These are phyloP conservation scores for Brachirus orientalis DNA, from an alignment of 2,113 vertebrate genomes.

Conservation along the genomic window DNA sequence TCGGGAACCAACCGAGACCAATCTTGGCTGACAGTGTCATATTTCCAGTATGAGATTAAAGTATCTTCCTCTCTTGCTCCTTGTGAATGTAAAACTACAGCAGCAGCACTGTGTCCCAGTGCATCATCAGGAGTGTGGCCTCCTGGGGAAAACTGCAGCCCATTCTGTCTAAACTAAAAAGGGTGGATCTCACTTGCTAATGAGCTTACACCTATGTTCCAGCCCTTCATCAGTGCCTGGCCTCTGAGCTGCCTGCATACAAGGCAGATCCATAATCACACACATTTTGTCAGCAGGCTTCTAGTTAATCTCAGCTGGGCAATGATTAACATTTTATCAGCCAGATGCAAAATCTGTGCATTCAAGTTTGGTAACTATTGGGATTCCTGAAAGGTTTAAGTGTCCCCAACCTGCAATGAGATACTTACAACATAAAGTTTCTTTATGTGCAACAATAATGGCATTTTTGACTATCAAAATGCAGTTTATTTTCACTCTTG, in stretches of 20 bases:
- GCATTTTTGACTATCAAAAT: constrained; percentile 8
- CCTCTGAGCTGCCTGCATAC: constrained; percentile 30
- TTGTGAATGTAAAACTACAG: constrained; percentile 6
- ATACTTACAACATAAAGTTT: constrained; percentile 9
- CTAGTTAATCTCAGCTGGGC: too few relatives aligned
- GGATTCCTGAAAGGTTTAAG: constrained; percentile 1
- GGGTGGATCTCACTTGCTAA: constrained; percentile 72
- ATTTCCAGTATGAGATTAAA: constrained; percentile 61
- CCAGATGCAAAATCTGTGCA: background rate
- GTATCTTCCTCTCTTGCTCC: constrained; percentile 34
- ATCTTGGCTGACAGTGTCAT: constrained; percentile 43
- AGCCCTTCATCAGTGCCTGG: constrained; percentile 55
- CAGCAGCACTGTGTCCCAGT: constrained; percentile 6
- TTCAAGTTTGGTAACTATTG: background rate
- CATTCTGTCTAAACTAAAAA: constrained; percentile 46
- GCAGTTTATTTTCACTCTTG: constrained; percentile 17
- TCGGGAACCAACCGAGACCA: constrained; percentile 48
- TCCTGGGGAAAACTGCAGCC: constrained; percentile 37
- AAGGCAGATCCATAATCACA: constrained; percentile 52
- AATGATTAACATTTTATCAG: constrained; percentile 29
- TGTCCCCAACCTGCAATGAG: background rate
- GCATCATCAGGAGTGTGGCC: constrained; percentile 31
- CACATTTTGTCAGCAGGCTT: constrained; percentile 32
- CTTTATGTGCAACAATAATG: background rate
- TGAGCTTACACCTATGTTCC: constrained; percentile 56